phyloP scores from a whole-genome alignment of 2,797 vertebrate genomes.

The Petrocephalus schoutedeni region DNA sequence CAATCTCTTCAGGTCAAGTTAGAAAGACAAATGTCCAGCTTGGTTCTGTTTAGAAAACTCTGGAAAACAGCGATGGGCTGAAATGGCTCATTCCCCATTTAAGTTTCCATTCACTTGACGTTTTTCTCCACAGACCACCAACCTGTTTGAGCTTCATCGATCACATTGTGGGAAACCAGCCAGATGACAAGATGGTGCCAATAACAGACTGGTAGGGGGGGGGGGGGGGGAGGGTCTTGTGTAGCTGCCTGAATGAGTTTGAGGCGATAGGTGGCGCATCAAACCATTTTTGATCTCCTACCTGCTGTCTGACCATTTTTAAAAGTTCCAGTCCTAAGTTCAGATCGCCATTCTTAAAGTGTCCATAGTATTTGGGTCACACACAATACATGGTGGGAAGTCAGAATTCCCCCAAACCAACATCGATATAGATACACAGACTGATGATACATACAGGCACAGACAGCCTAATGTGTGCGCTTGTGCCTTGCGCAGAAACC shows the following conservation, averaged over 20 bases:
- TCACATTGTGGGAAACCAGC: conserved; percentile 79
- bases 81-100: neutral
- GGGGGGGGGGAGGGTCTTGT: conserved; percentile 35
- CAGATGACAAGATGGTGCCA: conserved; percentile 71
- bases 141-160: conserved; percentile 66
- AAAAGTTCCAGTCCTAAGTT: neutral
- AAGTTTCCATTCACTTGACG: neutral
- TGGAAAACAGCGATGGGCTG: neutral
- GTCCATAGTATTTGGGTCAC: neutral
- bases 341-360: neutral
- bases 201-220: conserved; percentile 67
- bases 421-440: neutral
- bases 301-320: neutral
- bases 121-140: conserved; percentile 51
- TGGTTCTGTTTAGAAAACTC: neutral
- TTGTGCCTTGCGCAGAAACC: neutral
- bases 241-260: conserved; percentile 24
- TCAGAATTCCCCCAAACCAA: neutral
- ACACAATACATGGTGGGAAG: neutral
- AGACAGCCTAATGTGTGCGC: neutral
- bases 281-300: neutral
- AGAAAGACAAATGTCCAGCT: neutral
- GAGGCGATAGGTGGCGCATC: conserved; percentile 17
- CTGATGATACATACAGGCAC: neutral
- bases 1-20: neutral